Percentiles rank a stretch among this genome's conserved stretches.
Evolutionary conservation across 1,140 invertebrate species (phyloP).

Genomic region (Brachystomella parvula): DNA sequence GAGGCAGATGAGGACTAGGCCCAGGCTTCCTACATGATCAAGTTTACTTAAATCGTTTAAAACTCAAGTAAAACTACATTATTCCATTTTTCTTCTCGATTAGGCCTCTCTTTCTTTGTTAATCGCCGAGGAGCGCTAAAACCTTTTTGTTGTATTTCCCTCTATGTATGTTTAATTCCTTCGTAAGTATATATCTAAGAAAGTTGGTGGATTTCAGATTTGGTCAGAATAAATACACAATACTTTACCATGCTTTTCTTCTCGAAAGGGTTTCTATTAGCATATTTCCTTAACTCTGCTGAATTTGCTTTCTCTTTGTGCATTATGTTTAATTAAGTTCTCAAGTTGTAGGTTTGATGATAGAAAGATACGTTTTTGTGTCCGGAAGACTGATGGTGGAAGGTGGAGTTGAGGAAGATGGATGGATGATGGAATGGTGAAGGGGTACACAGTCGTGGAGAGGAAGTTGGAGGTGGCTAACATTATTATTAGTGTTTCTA

Average conservation of each 20-base stretch:
- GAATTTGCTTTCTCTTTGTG: too few species aligned
- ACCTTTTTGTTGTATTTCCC: neutral
- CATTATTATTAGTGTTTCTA: neutral
- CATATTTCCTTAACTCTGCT: too few species aligned
- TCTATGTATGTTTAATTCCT: neutral
- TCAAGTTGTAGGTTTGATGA: too few species aligned
- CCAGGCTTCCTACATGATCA: conserved; percentile 1
- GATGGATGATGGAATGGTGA: neutral
- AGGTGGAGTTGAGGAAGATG: neutral
- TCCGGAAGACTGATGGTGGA: neutral
- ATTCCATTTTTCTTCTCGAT: conserved; percentile 3
- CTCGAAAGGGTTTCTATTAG: too few species aligned
- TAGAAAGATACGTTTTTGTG: neutral
- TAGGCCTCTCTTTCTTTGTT: conserved; percentile 8
- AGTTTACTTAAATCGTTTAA: neutral
- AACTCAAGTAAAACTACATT: neutral
- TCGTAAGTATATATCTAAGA: conserved; percentile 10
- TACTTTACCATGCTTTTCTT: neutral
- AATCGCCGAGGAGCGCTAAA: conserved; percentile 4
- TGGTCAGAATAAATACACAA: conserved; percentile 13
- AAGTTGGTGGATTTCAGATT: neutral
- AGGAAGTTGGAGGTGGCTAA: neutral
- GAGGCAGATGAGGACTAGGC: conserved; percentile 2
- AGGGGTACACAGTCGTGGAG: neutral
- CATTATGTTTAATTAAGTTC: too few species aligned